Conservation (phyloP, 2,888 invertebrate genomes). For the Andrena camellia region DNA sequence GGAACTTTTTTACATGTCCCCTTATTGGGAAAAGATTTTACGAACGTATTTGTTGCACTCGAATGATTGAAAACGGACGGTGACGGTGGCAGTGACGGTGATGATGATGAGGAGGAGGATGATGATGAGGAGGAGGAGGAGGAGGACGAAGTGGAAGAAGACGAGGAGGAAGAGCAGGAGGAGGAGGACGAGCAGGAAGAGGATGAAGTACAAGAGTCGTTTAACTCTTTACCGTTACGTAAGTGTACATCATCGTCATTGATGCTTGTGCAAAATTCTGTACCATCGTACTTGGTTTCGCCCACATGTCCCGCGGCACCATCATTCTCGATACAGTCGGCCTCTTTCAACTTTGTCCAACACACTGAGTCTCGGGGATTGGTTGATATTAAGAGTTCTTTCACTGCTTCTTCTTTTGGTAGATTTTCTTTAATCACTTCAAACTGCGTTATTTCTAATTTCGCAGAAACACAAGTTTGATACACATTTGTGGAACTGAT, state of each 20-base stretch:
- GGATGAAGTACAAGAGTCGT: conserved; percentile 69
- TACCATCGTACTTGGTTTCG: background rate
- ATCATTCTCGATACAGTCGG: background rate
- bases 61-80: conserved; percentile 59
- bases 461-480: conserved; percentile 43
- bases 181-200: conserved; percentile 73
- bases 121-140: conserved; percentile 71
- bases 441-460: conserved; percentile 80
- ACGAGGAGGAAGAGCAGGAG: conserved; percentile 69
- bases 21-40: conserved; percentile 38
- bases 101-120: conserved; percentile 64
- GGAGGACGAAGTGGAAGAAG: conserved; percentile 67
- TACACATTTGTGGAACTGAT: conserved; percentile 13
- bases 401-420: conserved; percentile 77
- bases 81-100: conserved; percentile 69
- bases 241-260: conserved; percentile 5
- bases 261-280: background rate
- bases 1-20: conserved; percentile 51
- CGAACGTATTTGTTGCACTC: conserved; percentile 56
- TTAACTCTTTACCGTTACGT: conserved; percentile 70
- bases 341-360: conserved; percentile 4
- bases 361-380: conserved; percentile 61
- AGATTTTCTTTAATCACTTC: conserved; percentile 82
- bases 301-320: background rate
- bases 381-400: conserved; percentile 77